Base-by-base conservation (phyloP, 1,140 invertebrate genomes). In the Nasonia vitripennis region DNA sequence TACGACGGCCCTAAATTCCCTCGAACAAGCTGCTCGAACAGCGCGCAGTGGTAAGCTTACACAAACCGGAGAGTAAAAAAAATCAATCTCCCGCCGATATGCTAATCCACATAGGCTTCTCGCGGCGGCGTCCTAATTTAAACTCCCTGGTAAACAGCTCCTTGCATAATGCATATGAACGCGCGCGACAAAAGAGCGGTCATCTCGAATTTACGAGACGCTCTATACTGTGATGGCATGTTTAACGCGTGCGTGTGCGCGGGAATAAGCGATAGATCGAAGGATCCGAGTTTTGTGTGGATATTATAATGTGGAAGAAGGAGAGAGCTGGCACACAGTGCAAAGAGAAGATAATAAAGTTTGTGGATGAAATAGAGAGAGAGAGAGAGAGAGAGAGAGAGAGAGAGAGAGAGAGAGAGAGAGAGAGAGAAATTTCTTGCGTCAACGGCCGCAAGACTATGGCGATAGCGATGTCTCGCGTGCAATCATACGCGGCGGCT, bases 401-500 rank as follows among this genome's bases (percentile, higher is more conserved):
- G 55, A 62, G 20, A 62, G 68, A 71, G 34, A 37, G 34, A 37
- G 34, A 37, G 34, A n/a, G 55, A 62, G 55, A 62, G 20, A n/a
- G 20, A 62, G 55, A 62, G 55, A 62, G 20, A 62, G 68, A 71
- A 34, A 71, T 71, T 34, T 71, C 68, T 71, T 71, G 68, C 68
- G 27, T 71, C 27, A 71, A 34, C 31, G 4, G 23, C 68, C 27
- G 20, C 41, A 71, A 14, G 11, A n/a, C 67, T 20, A 27, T 27
- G 23, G 2, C 67, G 23, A 55, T 81, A 67, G 55, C 37, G 67
- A 41, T 27, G 27, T 82, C 71, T 62, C 68, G 70, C 70, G 41
- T 37, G 70, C 70, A 41, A 80, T 68, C 37, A 62, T 80, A 11
- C 68, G 51, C 7, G 23, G 27, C 34, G 27, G 27, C 5, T 45